Evolutionary conservation across 2,797 vertebrate genomes (phyloP).

Genomic region (Podarcis siculus): DNA sequence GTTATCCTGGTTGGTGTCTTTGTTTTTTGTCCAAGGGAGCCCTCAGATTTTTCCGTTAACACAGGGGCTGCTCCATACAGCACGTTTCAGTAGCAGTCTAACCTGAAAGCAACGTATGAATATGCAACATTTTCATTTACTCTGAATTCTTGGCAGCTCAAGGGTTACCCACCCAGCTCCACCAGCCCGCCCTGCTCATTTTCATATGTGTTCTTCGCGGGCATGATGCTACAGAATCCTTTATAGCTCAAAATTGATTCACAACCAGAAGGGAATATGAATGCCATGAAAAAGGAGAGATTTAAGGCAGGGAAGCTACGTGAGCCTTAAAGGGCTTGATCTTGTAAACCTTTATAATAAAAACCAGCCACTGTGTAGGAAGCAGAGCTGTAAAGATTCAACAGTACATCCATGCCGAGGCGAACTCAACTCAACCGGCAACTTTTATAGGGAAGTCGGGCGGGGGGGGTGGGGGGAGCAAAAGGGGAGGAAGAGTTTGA

Average conservation of each 20-base stretch:
- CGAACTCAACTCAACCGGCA: background rate
- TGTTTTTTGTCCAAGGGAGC: no score
- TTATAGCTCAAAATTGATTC: slow-evolving; percentile 4
- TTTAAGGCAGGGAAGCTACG: background rate
- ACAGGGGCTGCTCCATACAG: background rate
- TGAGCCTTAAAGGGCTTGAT: background rate
- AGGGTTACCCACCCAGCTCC: background rate
- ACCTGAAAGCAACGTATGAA: no score
- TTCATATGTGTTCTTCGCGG: background rate
- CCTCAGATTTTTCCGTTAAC: no score
- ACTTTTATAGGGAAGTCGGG: background rate
- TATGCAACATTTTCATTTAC: no score
- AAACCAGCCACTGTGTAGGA: background rate
- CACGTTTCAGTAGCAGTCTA: background rate
- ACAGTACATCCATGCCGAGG: background rate
- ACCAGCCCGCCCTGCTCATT: background rate
- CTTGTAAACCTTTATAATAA: background rate
- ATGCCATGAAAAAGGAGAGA: background rate
- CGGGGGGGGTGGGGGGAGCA: background rate
- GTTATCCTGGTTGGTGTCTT: no score
- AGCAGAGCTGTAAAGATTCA: background rate
- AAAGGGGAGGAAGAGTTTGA: background rate
- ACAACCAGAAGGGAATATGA: background rate
- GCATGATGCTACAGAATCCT: background rate
- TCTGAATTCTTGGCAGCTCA: background rate